Percentiles rank a stretch among this genome's conserved stretches.
These are phyloP conservation scores for Sebastes oblongus DNA, from an alignment of 2,797 vertebrate species.

Conservation along the genomic window DNA sequence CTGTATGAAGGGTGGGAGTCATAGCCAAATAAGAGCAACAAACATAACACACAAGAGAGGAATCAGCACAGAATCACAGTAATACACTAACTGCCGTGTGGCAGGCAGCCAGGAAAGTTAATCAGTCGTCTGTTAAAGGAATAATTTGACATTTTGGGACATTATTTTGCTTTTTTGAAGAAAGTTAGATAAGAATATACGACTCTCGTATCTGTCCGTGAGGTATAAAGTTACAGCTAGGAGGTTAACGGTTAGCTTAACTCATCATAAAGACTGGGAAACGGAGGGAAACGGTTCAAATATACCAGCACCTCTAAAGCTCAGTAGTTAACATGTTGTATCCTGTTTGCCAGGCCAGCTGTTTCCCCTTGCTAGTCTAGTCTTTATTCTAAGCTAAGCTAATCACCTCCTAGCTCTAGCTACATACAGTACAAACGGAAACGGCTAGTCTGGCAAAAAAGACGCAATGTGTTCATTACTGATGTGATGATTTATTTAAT, in stretches of 20 bases:
- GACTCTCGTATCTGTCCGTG: background rate
- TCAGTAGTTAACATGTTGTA: background rate
- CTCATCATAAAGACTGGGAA: background rate
- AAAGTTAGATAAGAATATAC: background rate
- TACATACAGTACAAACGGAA: background rate
- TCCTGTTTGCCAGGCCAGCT: background rate
- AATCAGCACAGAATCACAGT: background rate
- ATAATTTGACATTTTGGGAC: background rate
- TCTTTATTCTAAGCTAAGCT: background rate
- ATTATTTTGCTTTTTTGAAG: too few relatives aligned
- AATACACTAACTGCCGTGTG: background rate
- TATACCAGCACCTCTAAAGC: background rate
- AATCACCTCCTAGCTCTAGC: background rate
- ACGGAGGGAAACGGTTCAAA: background rate
- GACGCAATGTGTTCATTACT: background rate
- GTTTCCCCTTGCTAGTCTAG: background rate
- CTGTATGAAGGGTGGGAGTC: background rate
- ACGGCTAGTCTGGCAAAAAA: background rate
- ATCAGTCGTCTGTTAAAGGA: background rate
- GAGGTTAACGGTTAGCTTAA: background rate
- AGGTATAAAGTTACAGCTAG: background rate
- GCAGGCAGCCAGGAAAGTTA: background rate
- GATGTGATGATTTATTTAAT: background rate
- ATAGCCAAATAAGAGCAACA: conserved; percentile 4
- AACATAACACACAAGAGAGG: background rate